Conservation (phyloP, 2,797 vertebrate species). For the Gastrophryne carolinensis region DNA sequence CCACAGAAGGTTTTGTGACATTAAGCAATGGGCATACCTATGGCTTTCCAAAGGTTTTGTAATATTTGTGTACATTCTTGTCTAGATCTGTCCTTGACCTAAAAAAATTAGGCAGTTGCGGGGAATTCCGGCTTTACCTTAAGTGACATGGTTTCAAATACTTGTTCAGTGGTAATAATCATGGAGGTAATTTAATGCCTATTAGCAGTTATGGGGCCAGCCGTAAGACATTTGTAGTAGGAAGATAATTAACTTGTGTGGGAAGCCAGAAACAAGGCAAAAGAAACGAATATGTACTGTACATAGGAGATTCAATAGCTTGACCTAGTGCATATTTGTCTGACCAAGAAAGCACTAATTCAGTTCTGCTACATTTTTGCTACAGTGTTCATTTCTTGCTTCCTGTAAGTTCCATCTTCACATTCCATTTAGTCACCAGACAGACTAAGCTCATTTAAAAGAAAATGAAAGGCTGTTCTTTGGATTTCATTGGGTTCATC, state of each 20-base stretch:
- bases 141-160: slow-evolving; percentile 73
- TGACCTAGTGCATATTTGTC: too few relatives aligned
- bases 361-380: too few relatives aligned
- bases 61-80: slow-evolving; percentile 51
- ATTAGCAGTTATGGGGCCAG: slow-evolving; percentile 79
- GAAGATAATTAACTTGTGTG: slow-evolving; percentile 80
- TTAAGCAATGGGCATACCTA: slow-evolving; percentile 58
- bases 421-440: too few relatives aligned
- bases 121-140: slow-evolving; percentile 60
- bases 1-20: slow-evolving; percentile 69
- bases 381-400: too few relatives aligned
- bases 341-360: too few relatives aligned
- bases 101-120: slow-evolving; percentile 70
- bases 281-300: neutral
- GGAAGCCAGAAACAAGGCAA: slow-evolving; percentile 61
- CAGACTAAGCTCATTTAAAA: too few relatives aligned
- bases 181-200: slow-evolving; percentile 84
- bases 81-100: slow-evolving; percentile 76
- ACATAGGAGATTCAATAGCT: too few relatives aligned
- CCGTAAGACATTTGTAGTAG: slow-evolving; percentile 83
- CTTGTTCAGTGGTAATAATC: slow-evolving; percentile 73
- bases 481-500: too few relatives aligned
- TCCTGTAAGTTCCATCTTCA: too few relatives aligned
- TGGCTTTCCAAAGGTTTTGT: slow-evolving; percentile 11
- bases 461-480: too few relatives aligned